Percentiles rank a stretch among this genome's conserved stretches.
Evolutionary conservation across 2,797 vertebrate genomes (phyloP).

Genomic region (Thunnus albacares): DNA sequence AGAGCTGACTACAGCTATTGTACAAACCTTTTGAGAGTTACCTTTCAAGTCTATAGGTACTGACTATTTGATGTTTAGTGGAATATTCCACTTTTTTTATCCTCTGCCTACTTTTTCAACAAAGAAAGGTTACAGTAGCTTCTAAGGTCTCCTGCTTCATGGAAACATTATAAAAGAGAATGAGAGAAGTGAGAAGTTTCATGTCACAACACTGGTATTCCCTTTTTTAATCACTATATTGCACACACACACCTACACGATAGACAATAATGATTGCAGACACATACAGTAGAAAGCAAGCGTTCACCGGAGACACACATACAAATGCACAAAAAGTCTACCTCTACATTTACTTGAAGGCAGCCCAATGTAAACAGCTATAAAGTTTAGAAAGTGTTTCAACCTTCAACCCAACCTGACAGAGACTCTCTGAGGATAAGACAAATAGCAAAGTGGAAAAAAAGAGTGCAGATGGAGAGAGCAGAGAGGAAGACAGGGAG

Average conservation of each 20-base stretch:
- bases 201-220: slow-evolving; percentile 30
- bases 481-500: slow-evolving; percentile 35
- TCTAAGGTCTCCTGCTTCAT: slow-evolving; percentile 35
- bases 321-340: background rate
- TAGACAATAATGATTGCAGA: slow-evolving; percentile 27
- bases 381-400: slow-evolving; percentile 73
- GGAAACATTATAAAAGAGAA: slow-evolving; percentile 54
- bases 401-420: slow-evolving; percentile 72
- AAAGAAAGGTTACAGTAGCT: slow-evolving; percentile 36
- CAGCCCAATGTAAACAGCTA: slow-evolving; percentile 66
- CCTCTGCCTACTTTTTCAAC: slow-evolving; percentile 4
- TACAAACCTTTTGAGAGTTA: too few relatives aligned
- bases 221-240: background rate
- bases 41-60: too few relatives aligned
- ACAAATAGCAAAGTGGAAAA: slow-evolving; percentile 63
- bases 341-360: slow-evolving; percentile 51
- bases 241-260: background rate
- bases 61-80: background rate
- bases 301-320: background rate
- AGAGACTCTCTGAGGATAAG: slow-evolving; percentile 56
- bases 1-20: slow-evolving; percentile 1
- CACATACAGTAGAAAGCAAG: slow-evolving; percentile 29
- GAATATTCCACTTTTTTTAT: slow-evolving; percentile 1
- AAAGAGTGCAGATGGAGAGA: slow-evolving; percentile 41
- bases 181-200: slow-evolving; percentile 50